These are phyloP conservation scores for Ischnus inquisitorius DNA, from an alignment of 2,888 invertebrate genomes.

Conservation along the genomic window DNA sequence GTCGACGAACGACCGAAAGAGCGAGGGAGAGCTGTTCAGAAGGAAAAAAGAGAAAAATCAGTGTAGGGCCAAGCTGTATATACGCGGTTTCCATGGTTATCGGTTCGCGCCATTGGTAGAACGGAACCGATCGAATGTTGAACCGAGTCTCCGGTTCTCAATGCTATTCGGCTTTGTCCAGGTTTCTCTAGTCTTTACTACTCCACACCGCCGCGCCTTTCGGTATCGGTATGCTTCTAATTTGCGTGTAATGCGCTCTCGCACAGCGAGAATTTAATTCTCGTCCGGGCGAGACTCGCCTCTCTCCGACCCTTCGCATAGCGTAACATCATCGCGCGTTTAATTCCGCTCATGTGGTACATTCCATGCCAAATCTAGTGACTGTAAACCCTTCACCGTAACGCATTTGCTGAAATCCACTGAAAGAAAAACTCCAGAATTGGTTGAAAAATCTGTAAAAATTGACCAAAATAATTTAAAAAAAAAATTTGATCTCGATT, in stretches of 20 bases:
- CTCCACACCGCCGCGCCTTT: conserved; percentile 18
- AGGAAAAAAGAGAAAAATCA: conserved; percentile 50
- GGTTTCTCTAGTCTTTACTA: conserved; percentile 14
- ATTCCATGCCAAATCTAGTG: neutral
- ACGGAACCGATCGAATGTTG: conserved; percentile 41
- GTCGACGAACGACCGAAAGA: conserved; percentile 31
- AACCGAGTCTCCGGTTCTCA: conserved; percentile 36
- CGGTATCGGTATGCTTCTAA: conserved; percentile 74
- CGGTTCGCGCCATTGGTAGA: conserved; percentile 21
- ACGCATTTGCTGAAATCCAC: neutral
- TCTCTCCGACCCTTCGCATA: conserved; percentile 68
- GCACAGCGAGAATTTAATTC: conserved; percentile 80
- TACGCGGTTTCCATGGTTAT: conserved; percentile 42
- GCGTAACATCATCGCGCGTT: conserved; percentile 12
- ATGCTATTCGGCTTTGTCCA: conserved; percentile 42
- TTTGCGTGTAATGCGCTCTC: conserved; percentile 72
- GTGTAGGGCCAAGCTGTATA: neutral
- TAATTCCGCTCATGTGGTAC: neutral
- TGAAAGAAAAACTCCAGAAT: too few relatives aligned
- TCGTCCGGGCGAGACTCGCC: conserved; percentile 61
- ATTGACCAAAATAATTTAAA: neutral
- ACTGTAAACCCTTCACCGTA: neutral
- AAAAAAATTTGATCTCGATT: neutral
- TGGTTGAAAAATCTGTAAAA: neutral
- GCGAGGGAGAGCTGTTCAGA: conserved; percentile 29